phyloP scores from a whole-genome alignment of 2,888 invertebrate genomes.

The Tetrapedia diversipes region DNA sequence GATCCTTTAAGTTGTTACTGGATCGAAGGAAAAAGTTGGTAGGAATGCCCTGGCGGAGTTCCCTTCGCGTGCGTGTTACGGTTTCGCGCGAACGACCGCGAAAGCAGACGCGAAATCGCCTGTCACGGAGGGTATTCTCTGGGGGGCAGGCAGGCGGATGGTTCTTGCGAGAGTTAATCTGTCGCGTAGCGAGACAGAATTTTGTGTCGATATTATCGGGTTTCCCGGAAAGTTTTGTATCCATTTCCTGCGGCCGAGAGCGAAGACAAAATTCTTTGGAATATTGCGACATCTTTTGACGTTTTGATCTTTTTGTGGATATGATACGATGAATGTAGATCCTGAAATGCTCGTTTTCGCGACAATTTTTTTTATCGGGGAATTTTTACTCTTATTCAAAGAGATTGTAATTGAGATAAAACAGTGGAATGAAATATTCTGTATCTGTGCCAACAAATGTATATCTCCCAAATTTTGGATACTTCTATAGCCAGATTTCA shows the following conservation, averaged over 20 bases:
- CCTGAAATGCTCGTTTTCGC: no score
- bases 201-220: no score
- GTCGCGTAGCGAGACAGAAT: background rate
- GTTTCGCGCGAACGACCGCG: conserved; percentile 19
- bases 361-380: background rate
- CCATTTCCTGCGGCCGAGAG: no score
- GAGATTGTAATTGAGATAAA: background rate
- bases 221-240: no score
- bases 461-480: no score
- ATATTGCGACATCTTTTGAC: no score
- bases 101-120: conserved; percentile 23
- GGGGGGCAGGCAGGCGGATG: background rate
- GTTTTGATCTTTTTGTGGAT: no score
- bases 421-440: background rate
- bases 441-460: no score
- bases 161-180: background rate
- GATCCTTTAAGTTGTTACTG: conserved; percentile 47
- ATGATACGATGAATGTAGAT: no score
- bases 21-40: conserved; percentile 46
- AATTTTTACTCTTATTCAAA: background rate
- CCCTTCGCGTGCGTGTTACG: background rate
- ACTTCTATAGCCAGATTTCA: background rate
- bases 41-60: conserved; percentile 29
- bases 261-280: no score
- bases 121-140: background rate